These are phyloP conservation scores for Chloroclystis v-ata DNA, from an alignment of 2,888 invertebrate species.

Conservation along the genomic window DNA sequence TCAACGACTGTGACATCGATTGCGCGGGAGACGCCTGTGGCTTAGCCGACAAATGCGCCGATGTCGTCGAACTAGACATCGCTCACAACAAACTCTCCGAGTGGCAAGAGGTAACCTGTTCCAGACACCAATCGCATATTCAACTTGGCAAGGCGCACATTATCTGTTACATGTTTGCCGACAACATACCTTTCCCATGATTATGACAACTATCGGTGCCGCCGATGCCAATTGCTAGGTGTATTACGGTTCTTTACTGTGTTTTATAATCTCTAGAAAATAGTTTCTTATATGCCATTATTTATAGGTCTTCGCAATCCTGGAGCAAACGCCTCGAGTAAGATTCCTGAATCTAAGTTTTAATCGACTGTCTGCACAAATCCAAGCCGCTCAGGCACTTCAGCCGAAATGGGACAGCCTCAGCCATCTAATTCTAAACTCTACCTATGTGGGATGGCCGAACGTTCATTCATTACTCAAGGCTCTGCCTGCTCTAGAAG, in stretches of 20 bases:
- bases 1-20: constrained; percentile 94
- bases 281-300: constrained; percentile 12
- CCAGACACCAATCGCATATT: constrained; percentile 1
- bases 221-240: constrained; percentile 34
- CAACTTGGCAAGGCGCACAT: constrained; percentile 10
- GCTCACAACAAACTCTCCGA: constrained; percentile 93
- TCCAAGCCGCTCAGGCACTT: constrained; percentile 76
- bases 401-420: constrained; percentile 78
- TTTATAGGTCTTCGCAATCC: constrained; percentile 87
- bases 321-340: constrained; percentile 91
- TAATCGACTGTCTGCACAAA: constrained; percentile 86
- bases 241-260: constrained; percentile 28
- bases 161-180: constrained; percentile 14
- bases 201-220: constrained; percentile 31
- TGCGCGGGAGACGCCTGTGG: constrained; percentile 90
- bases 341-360: constrained; percentile 95
- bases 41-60: constrained; percentile 88
- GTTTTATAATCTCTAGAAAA: constrained; percentile 27
- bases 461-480: constrained; percentile 87
- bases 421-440: constrained; percentile 90
- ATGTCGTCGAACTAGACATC: constrained; percentile 95
- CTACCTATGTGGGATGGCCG: constrained; percentile 91
- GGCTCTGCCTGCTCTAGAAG: constrained; percentile 88
- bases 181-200: constrained; percentile 31
- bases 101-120: constrained; percentile 87